Evolutionary conservation across 2,113 vertebrate genomes (phyloP).

Genomic region (Atherinomorus stipes): DNA sequence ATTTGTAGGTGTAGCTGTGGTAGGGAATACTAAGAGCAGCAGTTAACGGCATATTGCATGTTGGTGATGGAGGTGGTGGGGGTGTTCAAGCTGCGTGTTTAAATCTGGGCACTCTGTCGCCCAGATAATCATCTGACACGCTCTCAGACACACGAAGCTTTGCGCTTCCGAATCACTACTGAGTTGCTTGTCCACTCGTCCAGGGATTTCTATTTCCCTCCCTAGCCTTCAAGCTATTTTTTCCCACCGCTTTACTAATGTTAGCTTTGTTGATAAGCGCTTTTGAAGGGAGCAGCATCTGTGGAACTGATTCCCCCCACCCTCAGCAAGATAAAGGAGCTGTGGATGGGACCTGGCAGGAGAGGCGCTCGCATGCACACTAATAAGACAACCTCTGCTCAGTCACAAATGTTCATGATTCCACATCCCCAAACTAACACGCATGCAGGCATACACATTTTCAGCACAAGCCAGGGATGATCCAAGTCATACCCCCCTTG

Average conservation of each 20-base stretch:
- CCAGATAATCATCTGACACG: slow-evolving; percentile 72
- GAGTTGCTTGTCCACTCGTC: slow-evolving; percentile 48
- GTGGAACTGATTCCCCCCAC: slow-evolving; percentile 63
- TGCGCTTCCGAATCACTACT: slow-evolving; percentile 37
- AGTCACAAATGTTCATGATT: slow-evolving; percentile 29
- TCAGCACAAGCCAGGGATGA: slow-evolving; percentile 19
- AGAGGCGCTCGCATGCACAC: slow-evolving; percentile 56
- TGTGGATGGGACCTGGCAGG: slow-evolving; percentile 66
- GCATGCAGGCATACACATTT: slow-evolving; percentile 13
- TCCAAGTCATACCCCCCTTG: slow-evolving; percentile 32
- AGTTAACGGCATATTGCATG: slow-evolving; percentile 42
- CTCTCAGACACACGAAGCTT: slow-evolving; percentile 46
- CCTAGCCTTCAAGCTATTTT: slow-evolving; percentile 49
- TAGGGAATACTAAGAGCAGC: slow-evolving; percentile 31
- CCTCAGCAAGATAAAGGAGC: slow-evolving; percentile 63
- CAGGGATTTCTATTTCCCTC: slow-evolving; percentile 51
- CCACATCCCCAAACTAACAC: slow-evolving; percentile 24
- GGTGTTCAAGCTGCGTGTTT: slow-evolving; percentile 57
- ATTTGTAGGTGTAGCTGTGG: background rate
- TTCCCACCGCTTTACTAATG: slow-evolving; percentile 68
- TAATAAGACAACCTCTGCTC: slow-evolving; percentile 55
- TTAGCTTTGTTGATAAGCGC: slow-evolving; percentile 69
- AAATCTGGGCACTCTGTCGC: slow-evolving; percentile 58
- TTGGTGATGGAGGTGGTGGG: slow-evolving; percentile 21
- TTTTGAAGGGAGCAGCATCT: slow-evolving; percentile 69